Percentiles rank a stretch among this genome's conserved stretches.
Conservation (phyloP, 2,888 invertebrate genomes). For the Cylloceria caligata region DNA sequence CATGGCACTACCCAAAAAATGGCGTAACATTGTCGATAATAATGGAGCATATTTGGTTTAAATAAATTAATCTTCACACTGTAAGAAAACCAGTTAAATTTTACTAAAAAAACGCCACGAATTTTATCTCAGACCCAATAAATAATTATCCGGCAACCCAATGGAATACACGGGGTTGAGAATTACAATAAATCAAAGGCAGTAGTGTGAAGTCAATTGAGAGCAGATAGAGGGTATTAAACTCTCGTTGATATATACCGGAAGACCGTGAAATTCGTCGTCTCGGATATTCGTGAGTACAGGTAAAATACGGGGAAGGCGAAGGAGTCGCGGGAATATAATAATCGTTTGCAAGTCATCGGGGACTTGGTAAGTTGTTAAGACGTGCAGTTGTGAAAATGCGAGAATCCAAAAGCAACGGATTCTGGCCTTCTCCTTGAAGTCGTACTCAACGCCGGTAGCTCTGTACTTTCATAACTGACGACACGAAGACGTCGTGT, state of each 20-base stretch:
- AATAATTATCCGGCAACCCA: no score
- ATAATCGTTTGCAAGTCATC: slow-evolving; percentile 37
- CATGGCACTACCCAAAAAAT: no score
- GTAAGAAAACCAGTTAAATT: no score
- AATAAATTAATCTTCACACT: no score
- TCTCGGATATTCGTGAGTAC: slow-evolving; percentile 6
- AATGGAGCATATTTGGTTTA: no score
- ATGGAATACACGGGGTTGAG: no score
- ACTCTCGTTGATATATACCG: background rate
- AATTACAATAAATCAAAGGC: background rate
- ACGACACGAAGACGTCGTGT: slow-evolving; percentile 20
- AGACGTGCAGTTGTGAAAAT: slow-evolving; percentile 18
- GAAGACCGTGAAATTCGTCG: background rate
- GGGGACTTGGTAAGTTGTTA: slow-evolving; percentile 26
- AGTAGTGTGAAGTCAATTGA: background rate
- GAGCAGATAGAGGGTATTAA: background rate
- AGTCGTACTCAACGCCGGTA: slow-evolving; percentile 17
- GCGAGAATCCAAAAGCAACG: slow-evolving; percentile 26
- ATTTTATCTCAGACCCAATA: no score
- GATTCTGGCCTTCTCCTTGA: background rate
- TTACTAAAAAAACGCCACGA: no score
- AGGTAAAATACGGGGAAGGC: background rate
- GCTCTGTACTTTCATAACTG: slow-evolving; percentile 24
- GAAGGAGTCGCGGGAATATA: slow-evolving; percentile 25
- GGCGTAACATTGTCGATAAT: no score